Percentiles rank a stretch among this genome's conserved stretches.
Conservation (phyloP, 2,888 invertebrate genomes). For the Monochamus alternatus region DNA sequence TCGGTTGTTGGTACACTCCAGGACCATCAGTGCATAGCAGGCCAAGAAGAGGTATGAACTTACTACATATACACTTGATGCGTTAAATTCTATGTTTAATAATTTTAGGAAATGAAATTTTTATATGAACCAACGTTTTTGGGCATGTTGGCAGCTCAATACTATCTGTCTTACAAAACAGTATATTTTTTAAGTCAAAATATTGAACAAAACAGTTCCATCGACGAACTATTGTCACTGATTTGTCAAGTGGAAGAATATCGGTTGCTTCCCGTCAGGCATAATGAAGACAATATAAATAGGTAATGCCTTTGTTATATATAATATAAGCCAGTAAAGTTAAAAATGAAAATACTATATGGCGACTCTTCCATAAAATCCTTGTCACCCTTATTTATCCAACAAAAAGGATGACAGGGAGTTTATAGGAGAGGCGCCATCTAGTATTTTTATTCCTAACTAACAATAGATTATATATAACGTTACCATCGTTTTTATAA, state of each 20-base stretch:
- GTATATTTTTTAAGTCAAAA: constrained; percentile 86
- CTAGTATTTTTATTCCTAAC: no score
- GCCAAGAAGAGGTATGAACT: constrained; percentile 76
- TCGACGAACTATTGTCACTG: constrained; percentile 84
- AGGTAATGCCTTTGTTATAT: constrained; percentile 73
- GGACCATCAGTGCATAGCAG: constrained; percentile 83
- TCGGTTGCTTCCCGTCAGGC: constrained; percentile 94
- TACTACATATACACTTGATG: no score
- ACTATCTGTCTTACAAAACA: constrained; percentile 95
- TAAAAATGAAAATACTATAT: neutral
- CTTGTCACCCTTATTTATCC: no score
- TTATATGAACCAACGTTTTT: constrained; percentile 81
- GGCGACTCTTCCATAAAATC: no score
- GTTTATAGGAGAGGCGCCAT: no score
- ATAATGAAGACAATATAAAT: constrained; percentile 96
- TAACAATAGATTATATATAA: neutral
- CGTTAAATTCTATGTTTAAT: no score
- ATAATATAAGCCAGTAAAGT: neutral
- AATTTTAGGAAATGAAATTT: constrained; percentile 74
- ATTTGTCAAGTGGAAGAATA: constrained; percentile 92
- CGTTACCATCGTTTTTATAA: constrained; percentile 1
- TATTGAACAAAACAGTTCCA: constrained; percentile 77
- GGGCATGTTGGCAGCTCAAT: constrained; percentile 96
- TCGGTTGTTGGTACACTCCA: constrained; percentile 82
- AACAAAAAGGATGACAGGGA: no score